Conservation (phyloP, 2,113 vertebrate species). For the Diglossa brunneiventris region DNA sequence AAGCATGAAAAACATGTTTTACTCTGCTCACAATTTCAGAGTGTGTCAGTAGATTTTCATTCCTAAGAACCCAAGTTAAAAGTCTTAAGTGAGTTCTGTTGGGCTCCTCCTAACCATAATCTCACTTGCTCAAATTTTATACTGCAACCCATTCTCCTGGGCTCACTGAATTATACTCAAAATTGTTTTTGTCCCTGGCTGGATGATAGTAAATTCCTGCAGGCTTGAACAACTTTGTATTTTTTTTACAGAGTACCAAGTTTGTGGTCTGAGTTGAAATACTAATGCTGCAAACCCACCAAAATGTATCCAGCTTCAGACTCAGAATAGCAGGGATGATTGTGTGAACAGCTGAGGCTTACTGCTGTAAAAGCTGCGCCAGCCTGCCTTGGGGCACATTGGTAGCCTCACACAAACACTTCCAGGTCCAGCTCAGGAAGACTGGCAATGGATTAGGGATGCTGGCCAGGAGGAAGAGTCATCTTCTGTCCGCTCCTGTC, state of each 20-base stretch:
- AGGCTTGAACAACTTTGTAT: not conserved
- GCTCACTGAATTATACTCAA: conserved; percentile 1
- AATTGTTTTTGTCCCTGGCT: conserved; percentile 15
- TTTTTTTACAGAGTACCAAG: not conserved
- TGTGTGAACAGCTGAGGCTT: not conserved
- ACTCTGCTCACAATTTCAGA: conserved; percentile 6
- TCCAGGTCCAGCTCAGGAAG: not conserved
- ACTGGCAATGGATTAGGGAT: not conserved
- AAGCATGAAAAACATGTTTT: conserved; percentile 13
- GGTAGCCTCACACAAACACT: not conserved
- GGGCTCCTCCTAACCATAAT: conserved; percentile 19
- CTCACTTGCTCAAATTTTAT: not conserved
- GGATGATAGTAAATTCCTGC: conserved; percentile 21
- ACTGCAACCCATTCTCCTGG: conserved; percentile 4
- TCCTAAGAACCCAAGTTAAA: not conserved
- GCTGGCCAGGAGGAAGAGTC: not conserved
- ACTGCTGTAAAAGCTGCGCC: not conserved
- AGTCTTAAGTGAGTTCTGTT: not conserved
- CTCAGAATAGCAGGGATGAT: not conserved
- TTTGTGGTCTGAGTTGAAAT: not conserved
- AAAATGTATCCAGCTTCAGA: not conserved
- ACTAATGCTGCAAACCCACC: not conserved
- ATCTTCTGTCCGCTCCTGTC: not conserved
- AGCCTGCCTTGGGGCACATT: not conserved
- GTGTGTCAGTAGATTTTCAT: not conserved